A percentile compares a stretch with the other conserved stretches of the same genome.
phyloP scores from a whole-genome alignment of 2,888 invertebrate species.

The Stegana nigrithorax region DNA sequence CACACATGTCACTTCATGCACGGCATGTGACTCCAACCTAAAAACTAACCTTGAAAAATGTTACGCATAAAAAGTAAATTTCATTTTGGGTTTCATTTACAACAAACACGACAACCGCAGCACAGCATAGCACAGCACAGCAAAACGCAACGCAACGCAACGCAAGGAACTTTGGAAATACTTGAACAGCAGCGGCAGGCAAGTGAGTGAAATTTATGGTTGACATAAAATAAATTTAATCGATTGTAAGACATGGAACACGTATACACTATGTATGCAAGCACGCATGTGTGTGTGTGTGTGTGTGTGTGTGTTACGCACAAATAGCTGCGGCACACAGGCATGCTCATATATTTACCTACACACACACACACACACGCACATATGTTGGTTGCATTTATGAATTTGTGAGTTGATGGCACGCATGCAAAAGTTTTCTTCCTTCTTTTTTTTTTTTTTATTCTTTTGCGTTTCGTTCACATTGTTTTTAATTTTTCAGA shows the following conservation, averaged over 20 bases:
- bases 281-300: background rate
- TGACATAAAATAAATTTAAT: slow-evolving; percentile 55
- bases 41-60: background rate
- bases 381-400: background rate
- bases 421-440: background rate
- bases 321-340: background rate
- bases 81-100: background rate
- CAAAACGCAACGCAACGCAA: background rate
- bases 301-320: too few relatives aligned
- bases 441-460: background rate
- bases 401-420: background rate
- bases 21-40: background rate
- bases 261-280: background rate
- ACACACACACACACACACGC: background rate
- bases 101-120: background rate
- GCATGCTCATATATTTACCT: background rate
- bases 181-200: background rate
- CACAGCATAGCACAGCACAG: background rate
- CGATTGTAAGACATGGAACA: slow-evolving; percentile 37
- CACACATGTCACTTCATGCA: slow-evolving; percentile 5
- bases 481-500: background rate
- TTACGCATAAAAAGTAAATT: background rate
- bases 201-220: slow-evolving; percentile 44
- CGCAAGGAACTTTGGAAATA: background rate
- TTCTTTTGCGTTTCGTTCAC: background rate